A percentile compares a stretch with the other conserved stretches of the same genome.
Conservation (phyloP, 2,888 invertebrate genomes). For the Agrotis clavis region DNA sequence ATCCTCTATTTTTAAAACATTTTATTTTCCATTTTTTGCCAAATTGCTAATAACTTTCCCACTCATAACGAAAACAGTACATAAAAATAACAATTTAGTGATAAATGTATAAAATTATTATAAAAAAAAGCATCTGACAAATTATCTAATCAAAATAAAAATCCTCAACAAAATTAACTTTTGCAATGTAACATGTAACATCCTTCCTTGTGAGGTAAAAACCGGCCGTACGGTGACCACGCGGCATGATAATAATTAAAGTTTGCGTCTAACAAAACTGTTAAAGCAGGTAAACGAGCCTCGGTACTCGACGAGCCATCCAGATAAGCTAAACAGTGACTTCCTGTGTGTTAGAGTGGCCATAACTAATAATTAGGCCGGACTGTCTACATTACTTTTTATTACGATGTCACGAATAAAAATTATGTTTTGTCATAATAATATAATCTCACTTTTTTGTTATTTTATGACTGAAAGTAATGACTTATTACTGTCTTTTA, state of each 20-base stretch:
- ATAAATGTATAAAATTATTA: too few species aligned
- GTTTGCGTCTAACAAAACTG: conserved; percentile 67
- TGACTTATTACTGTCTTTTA: not conserved
- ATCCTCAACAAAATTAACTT: conserved; percentile 17
- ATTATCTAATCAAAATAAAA: not conserved
- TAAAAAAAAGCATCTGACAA: not conserved
- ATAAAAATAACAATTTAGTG: too few species aligned
- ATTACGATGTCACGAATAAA: conserved; percentile 13
- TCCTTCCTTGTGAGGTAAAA: conserved; percentile 28
- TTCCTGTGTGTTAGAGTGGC: conserved; percentile 81
- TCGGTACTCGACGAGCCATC: conserved; percentile 76
- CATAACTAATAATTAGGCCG: conserved; percentile 58
- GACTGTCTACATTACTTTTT: conserved; percentile 34
- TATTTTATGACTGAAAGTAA: not conserved
- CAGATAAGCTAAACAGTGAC: conserved; percentile 87
- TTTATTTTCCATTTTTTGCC: not conserved
- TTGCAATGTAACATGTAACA: not conserved
- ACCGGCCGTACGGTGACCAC: conserved; percentile 47
- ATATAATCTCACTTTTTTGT: not conserved
- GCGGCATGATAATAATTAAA: conserved; percentile 52
- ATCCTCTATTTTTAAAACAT: conserved; percentile 2
- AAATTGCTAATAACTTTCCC: not conserved
- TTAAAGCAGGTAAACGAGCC: conserved; percentile 78
- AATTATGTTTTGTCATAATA: not conserved
- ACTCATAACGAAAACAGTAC: too few species aligned